phyloP scores from a whole-genome alignment of 2,888 invertebrate genomes.

The Macrostomum cliftonense region DNA sequence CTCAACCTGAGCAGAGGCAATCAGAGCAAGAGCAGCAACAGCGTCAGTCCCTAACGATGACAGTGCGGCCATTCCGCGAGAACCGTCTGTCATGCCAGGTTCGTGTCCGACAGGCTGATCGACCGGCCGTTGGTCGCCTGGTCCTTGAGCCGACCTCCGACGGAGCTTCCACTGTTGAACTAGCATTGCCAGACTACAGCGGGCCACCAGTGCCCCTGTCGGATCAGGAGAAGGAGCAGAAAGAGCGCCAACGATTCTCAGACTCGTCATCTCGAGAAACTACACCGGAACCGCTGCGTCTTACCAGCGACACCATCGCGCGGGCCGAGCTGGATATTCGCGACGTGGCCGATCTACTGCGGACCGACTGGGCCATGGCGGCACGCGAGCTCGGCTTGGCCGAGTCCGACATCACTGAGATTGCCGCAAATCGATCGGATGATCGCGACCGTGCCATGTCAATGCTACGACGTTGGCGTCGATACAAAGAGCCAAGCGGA shows the following conservation, averaged over 20 bases:
- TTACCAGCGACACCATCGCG: conserved; percentile 6
- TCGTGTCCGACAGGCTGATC: conserved; percentile 57
- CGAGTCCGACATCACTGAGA: conserved; percentile 53
- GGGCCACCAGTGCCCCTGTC: too few relatives aligned
- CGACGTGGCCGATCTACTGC: conserved; percentile 6
- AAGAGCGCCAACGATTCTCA: conserved; percentile 48
- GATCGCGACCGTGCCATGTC: neutral
- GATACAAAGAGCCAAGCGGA: too few relatives aligned
- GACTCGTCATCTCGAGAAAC: too few relatives aligned
- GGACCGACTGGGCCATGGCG: conserved; percentile 39
- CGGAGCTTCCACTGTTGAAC: too few relatives aligned
- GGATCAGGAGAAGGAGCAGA: conserved; percentile 49
- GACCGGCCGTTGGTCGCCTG: conserved; percentile 23
- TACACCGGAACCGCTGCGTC: too few relatives aligned
- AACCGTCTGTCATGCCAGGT: conserved; percentile 87
- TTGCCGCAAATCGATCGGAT: neutral
- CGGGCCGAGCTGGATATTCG: conserved; percentile 7
- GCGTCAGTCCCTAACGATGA: conserved; percentile 48
- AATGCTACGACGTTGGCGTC: neutral
- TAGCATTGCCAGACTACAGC: too few relatives aligned
- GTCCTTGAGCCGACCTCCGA: too few relatives aligned
- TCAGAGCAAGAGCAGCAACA: too few relatives aligned
- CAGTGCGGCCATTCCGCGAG: conserved; percentile 87
- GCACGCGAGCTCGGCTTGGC: conserved; percentile 68
- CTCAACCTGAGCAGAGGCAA: too few relatives aligned